Base-by-base conservation (phyloP, 2,888 invertebrate genomes). In the Atherix ibis region DNA sequence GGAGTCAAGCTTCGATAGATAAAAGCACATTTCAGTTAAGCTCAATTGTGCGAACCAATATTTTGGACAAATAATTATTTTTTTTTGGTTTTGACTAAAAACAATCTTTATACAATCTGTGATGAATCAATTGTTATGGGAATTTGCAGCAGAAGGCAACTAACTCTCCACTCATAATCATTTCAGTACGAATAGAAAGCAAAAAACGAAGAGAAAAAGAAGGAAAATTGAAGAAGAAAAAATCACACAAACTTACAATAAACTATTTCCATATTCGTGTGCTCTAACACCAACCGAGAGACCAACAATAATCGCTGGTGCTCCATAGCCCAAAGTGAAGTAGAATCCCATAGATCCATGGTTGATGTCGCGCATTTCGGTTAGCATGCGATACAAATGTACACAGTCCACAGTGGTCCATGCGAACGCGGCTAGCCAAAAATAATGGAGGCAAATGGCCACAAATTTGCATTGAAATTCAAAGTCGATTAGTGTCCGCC, bases 341-440 rank as follows among this genome's bases (percentile, higher is more conserved):
- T 88, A 94, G 55, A 92, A 88, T 38, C 75, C 70, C 79, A 94
- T 85, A 22, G 84, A 82, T 4, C 89, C 94, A 57, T 91, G 88
- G 66, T 95, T 94, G 31, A 95, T 89, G 60, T 94, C 92, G 4
- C 94, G 70, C 70, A 94, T 81, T 64, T 94, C 94, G 3, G 91
- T 88, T 45, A 95, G 64, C 76, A 94, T 85, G 29, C 95, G 71
- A 52, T 94, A 87, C 37, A 94, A 66, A 62, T 95, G 94, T 46
- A 92, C 72, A 18, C 88, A 84, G 60, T 91, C 91, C 34, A 91
- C 82, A 45, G 92, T 73, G 48, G 83, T 73, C 95, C 95, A 95
- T 14, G 79, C 79, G 51, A 92, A 85, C 10, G 87, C 78, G 18
- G 79, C 74, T 52, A 92, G 64, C 85, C 89, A 94, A 55, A 88